phyloP scores from a whole-genome alignment of 2,113 vertebrate species.

The Coptodon rendalli region DNA sequence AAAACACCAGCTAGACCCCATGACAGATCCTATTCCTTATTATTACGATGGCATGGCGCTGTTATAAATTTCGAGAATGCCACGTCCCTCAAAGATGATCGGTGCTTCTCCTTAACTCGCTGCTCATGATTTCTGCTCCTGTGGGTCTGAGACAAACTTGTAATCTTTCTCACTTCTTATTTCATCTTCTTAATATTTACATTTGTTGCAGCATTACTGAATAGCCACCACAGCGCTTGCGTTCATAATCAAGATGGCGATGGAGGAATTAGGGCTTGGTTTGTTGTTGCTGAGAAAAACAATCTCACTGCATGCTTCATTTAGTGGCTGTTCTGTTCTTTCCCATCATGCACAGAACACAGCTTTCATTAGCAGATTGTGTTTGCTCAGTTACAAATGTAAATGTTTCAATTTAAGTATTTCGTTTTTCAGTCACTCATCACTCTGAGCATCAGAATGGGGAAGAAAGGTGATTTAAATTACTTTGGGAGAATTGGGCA shows the following conservation, averaged over 20 bases:
- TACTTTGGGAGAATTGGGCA: too few relatives aligned
- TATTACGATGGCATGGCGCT: constrained; percentile 28
- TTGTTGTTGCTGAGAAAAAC: background rate
- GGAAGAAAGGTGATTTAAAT: too few relatives aligned
- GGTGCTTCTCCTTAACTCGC: background rate
- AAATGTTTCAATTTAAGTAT: background rate
- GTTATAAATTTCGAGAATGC: constrained; percentile 32
- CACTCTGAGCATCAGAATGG: too few relatives aligned
- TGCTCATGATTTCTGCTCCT: background rate
- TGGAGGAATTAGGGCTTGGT: background rate
- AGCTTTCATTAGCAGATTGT: background rate
- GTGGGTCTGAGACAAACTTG: background rate
- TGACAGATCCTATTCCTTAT: constrained; percentile 56
- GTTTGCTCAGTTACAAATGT: background rate
- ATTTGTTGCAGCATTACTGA: background rate
- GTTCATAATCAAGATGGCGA: background rate
- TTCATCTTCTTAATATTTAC: background rate
- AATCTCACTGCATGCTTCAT: background rate
- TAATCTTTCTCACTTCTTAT: background rate
- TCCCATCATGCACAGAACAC: background rate
- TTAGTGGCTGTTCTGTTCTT: background rate
- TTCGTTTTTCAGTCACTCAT: background rate
- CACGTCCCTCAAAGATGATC: constrained; percentile 25
- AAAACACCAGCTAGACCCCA: constrained; percentile 53
- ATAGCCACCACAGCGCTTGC: background rate